phyloP scores from a whole-genome alignment of 1,140 invertebrate species.

The Mamestra configurata region DNA sequence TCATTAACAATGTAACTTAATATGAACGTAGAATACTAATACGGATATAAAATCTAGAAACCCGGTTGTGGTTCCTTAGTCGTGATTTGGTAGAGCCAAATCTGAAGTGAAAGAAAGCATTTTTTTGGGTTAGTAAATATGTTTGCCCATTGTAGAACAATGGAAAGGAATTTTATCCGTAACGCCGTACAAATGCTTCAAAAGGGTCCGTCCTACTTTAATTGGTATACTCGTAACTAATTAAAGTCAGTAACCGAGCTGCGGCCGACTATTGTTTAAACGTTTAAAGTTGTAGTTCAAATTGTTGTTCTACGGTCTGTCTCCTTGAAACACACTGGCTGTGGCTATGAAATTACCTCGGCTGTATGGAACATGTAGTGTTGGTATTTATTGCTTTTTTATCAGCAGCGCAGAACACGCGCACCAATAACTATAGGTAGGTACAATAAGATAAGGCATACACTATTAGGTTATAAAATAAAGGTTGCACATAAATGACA shows the following conservation, averaged over 20 bases:
- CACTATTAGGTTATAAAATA: slow-evolving; percentile 44
- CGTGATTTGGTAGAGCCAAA: background rate
- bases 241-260: slow-evolving; percentile 56
- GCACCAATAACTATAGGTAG: slow-evolving; percentile 53
- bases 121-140: slow-evolving; percentile 4
- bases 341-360: background rate
- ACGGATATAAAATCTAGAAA: background rate
- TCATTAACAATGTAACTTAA: slow-evolving; percentile 3
- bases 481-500: slow-evolving; percentile 20
- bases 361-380: slow-evolving; percentile 8
- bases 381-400: slow-evolving; percentile 44
- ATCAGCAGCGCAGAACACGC: slow-evolving; percentile 62
- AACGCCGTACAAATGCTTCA: slow-evolving; percentile 37
- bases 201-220: slow-evolving; percentile 51
- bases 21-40: slow-evolving; percentile 4
- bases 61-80: background rate
- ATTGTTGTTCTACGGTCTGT: slow-evolving; percentile 27
- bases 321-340: slow-evolving; percentile 34
- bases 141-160: slow-evolving; percentile 21
- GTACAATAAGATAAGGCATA: slow-evolving; percentile 59
- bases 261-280: slow-evolving; percentile 43
- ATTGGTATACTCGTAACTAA: slow-evolving; percentile 56
- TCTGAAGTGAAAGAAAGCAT: background rate
- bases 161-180: slow-evolving; percentile 31
- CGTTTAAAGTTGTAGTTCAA: slow-evolving; percentile 13